phyloP scores from a whole-genome alignment of 2,113 vertebrate species.

The Sinosuthora webbiana region DNA sequence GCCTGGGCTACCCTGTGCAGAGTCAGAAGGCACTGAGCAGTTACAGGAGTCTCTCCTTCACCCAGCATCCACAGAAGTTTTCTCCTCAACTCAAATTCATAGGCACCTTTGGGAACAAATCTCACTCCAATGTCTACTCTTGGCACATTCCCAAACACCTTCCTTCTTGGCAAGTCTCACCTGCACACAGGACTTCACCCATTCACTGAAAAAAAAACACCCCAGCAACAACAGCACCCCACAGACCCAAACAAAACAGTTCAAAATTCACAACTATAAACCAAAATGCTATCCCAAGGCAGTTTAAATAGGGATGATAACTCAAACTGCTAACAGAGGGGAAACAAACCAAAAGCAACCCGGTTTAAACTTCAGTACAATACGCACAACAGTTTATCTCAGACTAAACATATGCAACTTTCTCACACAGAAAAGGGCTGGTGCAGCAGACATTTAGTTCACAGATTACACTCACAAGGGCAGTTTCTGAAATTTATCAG shows the following conservation, averaged over 20 bases:
- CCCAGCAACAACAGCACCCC: fast-evolving
- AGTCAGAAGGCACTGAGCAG: not conserved
- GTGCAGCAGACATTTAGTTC: not conserved
- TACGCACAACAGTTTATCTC: not conserved
- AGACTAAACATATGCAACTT: not conserved
- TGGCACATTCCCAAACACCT: not conserved
- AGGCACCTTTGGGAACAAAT: not conserved
- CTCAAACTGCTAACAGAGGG: not conserved
- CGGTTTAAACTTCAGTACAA: not conserved
- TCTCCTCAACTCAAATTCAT: not conserved
- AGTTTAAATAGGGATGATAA: not conserved
- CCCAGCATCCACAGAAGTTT: not conserved
- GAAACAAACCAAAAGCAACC: not conserved
- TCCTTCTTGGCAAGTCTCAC: not conserved
- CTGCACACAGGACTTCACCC: not conserved
- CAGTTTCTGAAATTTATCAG: not conserved
- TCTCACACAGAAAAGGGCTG: not conserved
- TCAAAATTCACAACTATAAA: not conserved
- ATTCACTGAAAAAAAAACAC: not conserved
- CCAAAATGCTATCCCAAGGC: not conserved
- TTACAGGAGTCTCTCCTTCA: not conserved
- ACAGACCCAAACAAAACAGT: not conserved
- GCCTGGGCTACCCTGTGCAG: not conserved
- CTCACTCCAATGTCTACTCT: not conserved
- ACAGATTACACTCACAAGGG: not conserved